Percentiles rank a stretch among this genome's conserved stretches.
Evolutionary conservation across 92 coral and sea anemone species (phyloP).

Genomic region (Porites evermanni): DNA sequence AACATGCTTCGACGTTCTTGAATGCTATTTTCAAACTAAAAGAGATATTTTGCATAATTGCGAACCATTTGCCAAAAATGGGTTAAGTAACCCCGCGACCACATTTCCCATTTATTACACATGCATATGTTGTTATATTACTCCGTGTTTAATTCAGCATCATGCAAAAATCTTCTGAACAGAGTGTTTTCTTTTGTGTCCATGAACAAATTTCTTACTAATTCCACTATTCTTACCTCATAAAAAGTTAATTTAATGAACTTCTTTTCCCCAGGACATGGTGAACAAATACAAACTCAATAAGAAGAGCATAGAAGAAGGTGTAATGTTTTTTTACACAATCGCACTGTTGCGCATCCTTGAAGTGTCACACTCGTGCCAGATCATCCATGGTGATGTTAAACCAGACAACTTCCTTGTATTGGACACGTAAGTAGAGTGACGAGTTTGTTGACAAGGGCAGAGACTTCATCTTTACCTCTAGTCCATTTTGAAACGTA

Average conservation of each 20-base stretch:
- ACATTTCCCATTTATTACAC: too few relatives aligned
- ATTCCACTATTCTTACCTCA: neutral
- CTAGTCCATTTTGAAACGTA: too few relatives aligned
- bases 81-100: too few relatives aligned
- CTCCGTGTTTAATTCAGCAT: too few relatives aligned
- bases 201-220: neutral
- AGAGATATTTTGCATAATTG: too few relatives aligned
- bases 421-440: constrained; percentile 60
- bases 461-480: too few relatives aligned
- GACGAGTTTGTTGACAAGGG: neutral
- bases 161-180: too few relatives aligned
- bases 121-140: too few relatives aligned
- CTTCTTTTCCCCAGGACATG: constrained; percentile 66
- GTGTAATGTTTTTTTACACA: constrained; percentile 62
- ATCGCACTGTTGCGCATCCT: constrained; percentile 77
- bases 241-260: neutral
- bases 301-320: constrained; percentile 55
- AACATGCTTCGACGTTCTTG: too few relatives aligned
- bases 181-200: too few relatives aligned
- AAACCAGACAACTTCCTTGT: constrained; percentile 96
- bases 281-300: constrained; percentile 86
- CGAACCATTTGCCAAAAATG: too few relatives aligned
- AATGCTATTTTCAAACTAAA: too few relatives aligned
- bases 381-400: constrained; percentile 93
- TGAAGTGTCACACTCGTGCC: constrained; percentile 79